Evolutionary conservation across 2,888 invertebrate genomes (phyloP).

Genomic region (Calameuta idolon): DNA sequence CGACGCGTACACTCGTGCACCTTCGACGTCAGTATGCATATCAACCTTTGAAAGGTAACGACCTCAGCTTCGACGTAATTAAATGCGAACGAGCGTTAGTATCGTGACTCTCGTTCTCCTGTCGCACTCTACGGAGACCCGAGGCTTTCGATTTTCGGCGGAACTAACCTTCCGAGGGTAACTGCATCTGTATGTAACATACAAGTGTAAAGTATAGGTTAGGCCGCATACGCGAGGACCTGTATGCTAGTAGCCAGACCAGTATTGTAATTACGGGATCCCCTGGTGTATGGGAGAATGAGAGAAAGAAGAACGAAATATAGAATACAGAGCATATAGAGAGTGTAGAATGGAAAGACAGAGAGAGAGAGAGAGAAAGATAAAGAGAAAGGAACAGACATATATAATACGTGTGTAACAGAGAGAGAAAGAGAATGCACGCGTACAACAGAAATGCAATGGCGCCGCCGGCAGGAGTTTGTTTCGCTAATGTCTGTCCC

Average conservation of each 20-base stretch:
- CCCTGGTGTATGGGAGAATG: neutral
- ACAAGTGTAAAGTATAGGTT: neutral
- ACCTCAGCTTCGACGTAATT: constrained; percentile 5
- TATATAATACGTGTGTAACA: too few relatives aligned
- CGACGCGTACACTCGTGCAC: neutral
- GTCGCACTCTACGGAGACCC: neutral
- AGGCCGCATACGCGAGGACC: neutral
- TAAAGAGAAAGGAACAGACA: too few relatives aligned
- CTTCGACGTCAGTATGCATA: neutral
- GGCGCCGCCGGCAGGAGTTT: neutral
- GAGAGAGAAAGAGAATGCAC: neutral
- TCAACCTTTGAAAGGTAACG: constrained; percentile 8
- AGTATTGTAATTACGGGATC: neutral
- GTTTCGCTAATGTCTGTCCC: neutral
- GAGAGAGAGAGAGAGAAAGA: neutral
- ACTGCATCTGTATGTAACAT: neutral
- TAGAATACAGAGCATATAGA: neutral
- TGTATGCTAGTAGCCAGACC: neutral
- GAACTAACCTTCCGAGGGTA: neutral
- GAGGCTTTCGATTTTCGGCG: neutral
- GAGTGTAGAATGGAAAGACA: neutral
- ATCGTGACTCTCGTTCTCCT: neutral
- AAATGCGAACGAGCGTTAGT: neutral
- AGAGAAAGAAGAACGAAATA: neutral
- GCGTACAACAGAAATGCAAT: neutral